phyloP scores from a whole-genome alignment of 1,140 invertebrate genomes.

The Drusus annulatus region DNA sequence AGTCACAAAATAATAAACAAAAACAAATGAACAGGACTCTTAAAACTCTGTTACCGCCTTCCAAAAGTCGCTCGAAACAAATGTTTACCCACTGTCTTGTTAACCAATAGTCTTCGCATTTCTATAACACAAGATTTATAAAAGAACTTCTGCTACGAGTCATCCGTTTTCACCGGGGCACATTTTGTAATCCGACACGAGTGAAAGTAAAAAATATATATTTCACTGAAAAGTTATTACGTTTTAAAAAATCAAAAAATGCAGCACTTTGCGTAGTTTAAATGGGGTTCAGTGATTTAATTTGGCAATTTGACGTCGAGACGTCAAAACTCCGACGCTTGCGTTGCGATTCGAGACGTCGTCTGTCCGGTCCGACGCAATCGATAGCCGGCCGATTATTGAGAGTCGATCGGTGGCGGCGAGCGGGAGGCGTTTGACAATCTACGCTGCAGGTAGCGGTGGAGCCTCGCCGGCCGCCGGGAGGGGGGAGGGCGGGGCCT shows the following conservation, averaged over 20 bases:
- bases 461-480: neutral
- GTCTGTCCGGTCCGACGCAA: neutral
- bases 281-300: neutral
- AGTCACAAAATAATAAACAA: conserved; percentile 9
- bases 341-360: neutral
- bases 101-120: conserved; percentile 25
- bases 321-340: neutral
- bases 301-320: neutral
- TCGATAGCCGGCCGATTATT: conserved; percentile 37
- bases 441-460: conserved; percentile 14
- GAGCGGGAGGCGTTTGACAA: conserved; percentile 25
- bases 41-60: conserved; percentile 32
- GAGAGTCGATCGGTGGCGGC: neutral
- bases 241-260: neutral
- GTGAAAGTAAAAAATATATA: conserved; percentile 1
- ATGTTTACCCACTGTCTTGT: conserved; percentile 18
- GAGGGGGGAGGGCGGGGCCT: conserved; percentile 28
- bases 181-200: neutral
- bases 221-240: neutral
- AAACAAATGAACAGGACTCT: conserved; percentile 1
- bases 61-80: neutral
- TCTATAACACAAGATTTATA: conserved; percentile 3
- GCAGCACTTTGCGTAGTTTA: neutral
- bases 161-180: conserved; percentile 28
- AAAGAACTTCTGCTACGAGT: neutral